These are phyloP conservation scores for Apolygus lucorum DNA, from an alignment of 1,140 invertebrate genomes.

Conservation along the genomic window DNA sequence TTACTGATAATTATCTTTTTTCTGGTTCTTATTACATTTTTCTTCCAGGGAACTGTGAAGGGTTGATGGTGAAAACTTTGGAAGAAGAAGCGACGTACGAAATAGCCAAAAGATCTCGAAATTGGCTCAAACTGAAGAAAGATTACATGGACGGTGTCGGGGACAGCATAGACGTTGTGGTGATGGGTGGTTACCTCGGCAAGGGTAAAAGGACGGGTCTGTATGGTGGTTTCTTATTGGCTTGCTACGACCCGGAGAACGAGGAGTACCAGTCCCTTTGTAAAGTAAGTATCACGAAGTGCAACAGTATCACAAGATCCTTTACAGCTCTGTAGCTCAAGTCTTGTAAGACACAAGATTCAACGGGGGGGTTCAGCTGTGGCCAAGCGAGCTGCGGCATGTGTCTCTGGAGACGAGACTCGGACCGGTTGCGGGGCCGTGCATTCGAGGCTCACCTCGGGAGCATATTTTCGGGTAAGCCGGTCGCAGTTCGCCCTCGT, in stretches of 20 bases:
- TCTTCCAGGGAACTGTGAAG: conserved; percentile 87
- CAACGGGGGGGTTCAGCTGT: too few relatives aligned
- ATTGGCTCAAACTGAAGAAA: conserved; percentile 98
- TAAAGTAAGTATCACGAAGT: conserved; percentile 69
- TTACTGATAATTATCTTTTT: too few relatives aligned
- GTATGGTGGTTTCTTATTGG: conserved; percentile 93
- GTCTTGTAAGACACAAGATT: too few relatives aligned
- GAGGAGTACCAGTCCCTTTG: conserved; percentile 92
- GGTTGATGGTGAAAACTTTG: conserved; percentile 97
- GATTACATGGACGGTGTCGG: conserved; percentile 94
- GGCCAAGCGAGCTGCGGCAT: too few relatives aligned
- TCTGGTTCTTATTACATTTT: too few relatives aligned
- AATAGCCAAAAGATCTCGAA: conserved; percentile 92
- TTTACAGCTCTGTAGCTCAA: too few relatives aligned
- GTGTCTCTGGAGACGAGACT: too few relatives aligned
- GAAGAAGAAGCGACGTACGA: conserved; percentile 91
- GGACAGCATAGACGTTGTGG: conserved; percentile 89
- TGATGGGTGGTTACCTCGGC: conserved; percentile 90
- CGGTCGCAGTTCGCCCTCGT: too few relatives aligned
- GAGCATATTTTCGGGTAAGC: too few relatives aligned
- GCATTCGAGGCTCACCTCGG: too few relatives aligned
- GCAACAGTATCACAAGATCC: too few relatives aligned
- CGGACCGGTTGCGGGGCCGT: too few relatives aligned
- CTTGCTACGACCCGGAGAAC: conserved; percentile 87
- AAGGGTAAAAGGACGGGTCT: conserved; percentile 88